Evolutionary conservation across 1,140 invertebrate species (phyloP), one percentile per base, ranked within the genome.

Genomic region (Vanessa atalanta): DNA sequence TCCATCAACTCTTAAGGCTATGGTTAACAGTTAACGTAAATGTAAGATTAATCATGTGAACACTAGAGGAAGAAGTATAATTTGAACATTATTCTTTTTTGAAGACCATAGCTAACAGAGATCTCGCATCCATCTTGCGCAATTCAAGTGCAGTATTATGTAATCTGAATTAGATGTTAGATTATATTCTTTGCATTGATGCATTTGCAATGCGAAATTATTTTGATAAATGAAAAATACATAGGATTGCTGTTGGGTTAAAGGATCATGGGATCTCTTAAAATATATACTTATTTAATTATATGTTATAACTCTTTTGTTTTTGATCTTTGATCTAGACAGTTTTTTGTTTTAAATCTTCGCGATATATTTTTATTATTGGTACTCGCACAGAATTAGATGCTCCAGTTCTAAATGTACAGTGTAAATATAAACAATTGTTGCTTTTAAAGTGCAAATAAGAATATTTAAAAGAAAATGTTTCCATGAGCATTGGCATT

Each of bases 41-140:
- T 69, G 72, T 67, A 47, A 67, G 69, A 75, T 75, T 70, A 67
- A 75, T 75, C 64, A 75, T 71, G 73, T 68, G 73, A 75, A 71
- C 26, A 51, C 65, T 5, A 20, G 51, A 43, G 55, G 26, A 43
- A 37, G 51, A 26, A 16, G 47, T 47, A 37, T 53, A 63, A 70
- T 63, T 64, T 20, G 23, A 65, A 20, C 73, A 75, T 75, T 53
- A 71, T 65, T 75, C 68, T 75, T 70, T 57, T 65, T 12, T 48
- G 69, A 75, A 71, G n/a, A 66, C 53, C 73, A 69, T 53, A 51
- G 31, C 73, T 70, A 75, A 75, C 51, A 61, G 20, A 55, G 61
- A 64, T 12, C 20, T 69, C 60, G 37, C 60, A 55, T 55, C 50
- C 50, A 67, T 69, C 66, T 57, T 69, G 57, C 13, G 57, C 57